Conservation (phyloP, 2,888 invertebrate genomes). For the Desoria tigrina region DNA sequence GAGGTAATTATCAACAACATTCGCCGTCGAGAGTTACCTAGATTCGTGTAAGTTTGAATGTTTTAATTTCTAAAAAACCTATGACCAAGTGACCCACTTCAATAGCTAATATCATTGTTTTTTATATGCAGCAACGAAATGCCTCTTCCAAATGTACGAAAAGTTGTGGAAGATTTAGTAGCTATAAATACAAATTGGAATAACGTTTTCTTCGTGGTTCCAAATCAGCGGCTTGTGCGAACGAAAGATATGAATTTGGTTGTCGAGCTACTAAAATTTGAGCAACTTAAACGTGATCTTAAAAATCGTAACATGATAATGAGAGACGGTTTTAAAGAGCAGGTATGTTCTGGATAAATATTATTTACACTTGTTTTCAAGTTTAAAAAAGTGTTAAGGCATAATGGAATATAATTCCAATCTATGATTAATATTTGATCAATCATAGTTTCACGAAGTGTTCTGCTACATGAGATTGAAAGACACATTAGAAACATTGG, state of each 20-base stretch:
- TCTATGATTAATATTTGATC: too few species aligned
- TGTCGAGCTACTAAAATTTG: conserved; percentile 22
- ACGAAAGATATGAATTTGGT: conserved; percentile 29
- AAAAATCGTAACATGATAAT: conserved; percentile 5
- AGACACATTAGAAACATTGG: conserved; percentile 69
- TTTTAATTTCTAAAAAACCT: conserved; percentile 5
- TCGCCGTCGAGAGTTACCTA: conserved; percentile 68
- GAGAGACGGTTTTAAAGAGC: background rate
- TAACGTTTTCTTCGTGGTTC: background rate
- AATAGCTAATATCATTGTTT: too few species aligned
- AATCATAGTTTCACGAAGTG: conserved; percentile 70
- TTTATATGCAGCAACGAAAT: conserved; percentile 38
- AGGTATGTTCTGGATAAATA: too few species aligned
- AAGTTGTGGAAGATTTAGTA: conserved; percentile 16
- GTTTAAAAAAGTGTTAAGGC: too few species aligned
- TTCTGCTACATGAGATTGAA: conserved; percentile 60
- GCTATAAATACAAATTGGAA: background rate
- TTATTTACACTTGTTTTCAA: too few species aligned
- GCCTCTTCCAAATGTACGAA: conserved; percentile 30
- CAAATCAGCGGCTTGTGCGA: conserved; percentile 17
- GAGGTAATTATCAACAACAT: conserved; percentile 72
- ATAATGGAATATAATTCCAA: too few species aligned
- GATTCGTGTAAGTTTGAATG: conserved; percentile 67
- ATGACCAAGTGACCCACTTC: background rate
- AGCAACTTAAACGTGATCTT: conserved; percentile 14